Conservation (phyloP, 2,113 vertebrate genomes). For the Barnardius zonarius region DNA sequence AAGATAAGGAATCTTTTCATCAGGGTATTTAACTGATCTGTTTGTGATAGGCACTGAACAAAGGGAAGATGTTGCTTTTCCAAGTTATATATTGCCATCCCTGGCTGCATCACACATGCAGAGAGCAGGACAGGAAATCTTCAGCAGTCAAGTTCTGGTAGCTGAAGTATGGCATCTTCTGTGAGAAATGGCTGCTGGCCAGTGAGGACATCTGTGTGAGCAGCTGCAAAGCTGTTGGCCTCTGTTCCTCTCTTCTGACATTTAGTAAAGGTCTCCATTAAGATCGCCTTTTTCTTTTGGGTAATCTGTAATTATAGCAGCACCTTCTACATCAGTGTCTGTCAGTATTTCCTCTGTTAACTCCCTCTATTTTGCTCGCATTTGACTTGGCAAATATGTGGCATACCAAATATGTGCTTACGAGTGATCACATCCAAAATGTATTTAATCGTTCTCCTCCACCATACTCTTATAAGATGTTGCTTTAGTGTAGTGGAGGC, state of each 20-base stretch:
- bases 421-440: not conserved
- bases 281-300: not conserved
- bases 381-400: not conserved
- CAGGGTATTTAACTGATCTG: not conserved
- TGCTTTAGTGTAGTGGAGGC: not conserved
- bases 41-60: not conserved
- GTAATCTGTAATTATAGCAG: constrained; percentile 4
- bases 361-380: not conserved
- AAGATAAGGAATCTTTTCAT: not conserved
- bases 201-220: constrained; percentile 2
- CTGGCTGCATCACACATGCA: not conserved
- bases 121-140: not conserved
- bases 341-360: not conserved
- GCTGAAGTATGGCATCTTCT: not conserved
- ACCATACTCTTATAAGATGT: not conserved
- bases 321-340: not conserved
- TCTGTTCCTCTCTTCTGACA: not conserved
- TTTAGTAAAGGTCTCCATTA: constrained; percentile 13
- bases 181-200: constrained; percentile 13
- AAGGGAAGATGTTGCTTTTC: not conserved
- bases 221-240: constrained; percentile 16
- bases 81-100: not conserved
- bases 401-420: not conserved
- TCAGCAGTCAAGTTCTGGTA: not conserved
- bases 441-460: not conserved